Evolutionary conservation across 2,797 vertebrate genomes (phyloP).

Genomic region (Cynopterus sphinx): DNA sequence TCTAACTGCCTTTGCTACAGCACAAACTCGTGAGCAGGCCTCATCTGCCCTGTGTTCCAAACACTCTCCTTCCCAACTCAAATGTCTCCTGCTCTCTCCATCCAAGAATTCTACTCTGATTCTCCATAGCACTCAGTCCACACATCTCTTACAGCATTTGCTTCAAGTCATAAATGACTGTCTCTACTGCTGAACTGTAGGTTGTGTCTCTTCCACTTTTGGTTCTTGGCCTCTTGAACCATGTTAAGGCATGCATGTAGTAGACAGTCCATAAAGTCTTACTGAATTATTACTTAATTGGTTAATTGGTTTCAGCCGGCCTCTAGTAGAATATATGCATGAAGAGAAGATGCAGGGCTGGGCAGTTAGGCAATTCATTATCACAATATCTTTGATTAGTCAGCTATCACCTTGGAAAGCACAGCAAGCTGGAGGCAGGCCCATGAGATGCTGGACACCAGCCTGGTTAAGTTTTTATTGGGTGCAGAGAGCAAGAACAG

Average conservation of each 20-base stretch:
- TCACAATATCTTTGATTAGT: slow-evolving; percentile 57
- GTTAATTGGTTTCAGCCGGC: slow-evolving; percentile 67
- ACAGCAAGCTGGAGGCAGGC: neutral
- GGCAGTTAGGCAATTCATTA: slow-evolving; percentile 58
- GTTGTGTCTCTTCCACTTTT: neutral
- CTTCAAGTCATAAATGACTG: neutral
- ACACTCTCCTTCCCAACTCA: neutral
- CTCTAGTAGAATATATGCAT: slow-evolving; percentile 63
- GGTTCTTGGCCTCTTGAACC: neutral
- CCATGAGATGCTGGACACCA: neutral
- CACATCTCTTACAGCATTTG: neutral
- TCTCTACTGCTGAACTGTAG: neutral
- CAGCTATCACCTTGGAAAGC: slow-evolving; percentile 49
- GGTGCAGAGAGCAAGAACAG: neutral
- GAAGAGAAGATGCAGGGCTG: neutral
- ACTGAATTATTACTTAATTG: slow-evolving; percentile 64
- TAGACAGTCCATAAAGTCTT: neutral
- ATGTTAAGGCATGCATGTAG: neutral
- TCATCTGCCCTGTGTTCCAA: neutral
- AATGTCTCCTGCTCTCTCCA: neutral
- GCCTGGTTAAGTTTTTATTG: neutral
- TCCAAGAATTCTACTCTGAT: neutral
- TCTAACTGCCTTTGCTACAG: neutral
- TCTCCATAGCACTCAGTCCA: neutral
- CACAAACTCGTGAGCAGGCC: neutral